Evolutionary conservation across 2,113 vertebrate genomes (phyloP), one percentile per base, ranked within the genome.

Genomic region (Choloepus hoffmanni): DNA sequence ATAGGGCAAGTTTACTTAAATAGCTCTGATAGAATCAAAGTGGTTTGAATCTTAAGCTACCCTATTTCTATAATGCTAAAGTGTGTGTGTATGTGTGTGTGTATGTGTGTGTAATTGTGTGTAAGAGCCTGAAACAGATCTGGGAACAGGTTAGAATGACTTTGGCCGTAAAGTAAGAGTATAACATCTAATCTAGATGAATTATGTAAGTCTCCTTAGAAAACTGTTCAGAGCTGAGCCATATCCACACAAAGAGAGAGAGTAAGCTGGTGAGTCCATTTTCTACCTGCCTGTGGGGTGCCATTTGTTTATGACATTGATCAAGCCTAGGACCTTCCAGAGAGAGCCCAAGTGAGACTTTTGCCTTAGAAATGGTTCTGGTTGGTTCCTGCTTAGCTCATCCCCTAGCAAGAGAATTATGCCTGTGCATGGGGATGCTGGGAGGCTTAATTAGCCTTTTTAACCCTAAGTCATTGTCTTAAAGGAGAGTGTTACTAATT

Each of bases 131-230:
- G 77, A 87, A 77, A 87, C 73, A 33, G 94, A 93, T 74, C 90
- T 53, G 72, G 94, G 21, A 77, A 89, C 85, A 96, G 74, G 87
- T 90, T 97, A 96, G 84, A 97, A 14, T 96, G 98, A 96, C 72
- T 95, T 91, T 96, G 45, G 81, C 89, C 76, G 68, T 76, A 91
- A 97, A 97, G 79, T 86, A 68, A 95, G 62, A 91, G 89, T 85
- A 5, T 94, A 92, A 92, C 74, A 78, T 92, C 24, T 95, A 95
- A 76, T 97, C 94, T 97, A 97, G 94, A 88, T 95, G 70, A 85
- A 89, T 98, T 98, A 97, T 77, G 4, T 98, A 98, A 98, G 96
- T 97, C 96, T 96, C 96, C 95, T 98, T 98, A 96, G 95, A 96
- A 95, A 92, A 95, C 92, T 96, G 88, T 94, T 97, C 72, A 10